Conservation (phyloP, 2,113 vertebrate genomes). For the Gambusia affinis region DNA sequence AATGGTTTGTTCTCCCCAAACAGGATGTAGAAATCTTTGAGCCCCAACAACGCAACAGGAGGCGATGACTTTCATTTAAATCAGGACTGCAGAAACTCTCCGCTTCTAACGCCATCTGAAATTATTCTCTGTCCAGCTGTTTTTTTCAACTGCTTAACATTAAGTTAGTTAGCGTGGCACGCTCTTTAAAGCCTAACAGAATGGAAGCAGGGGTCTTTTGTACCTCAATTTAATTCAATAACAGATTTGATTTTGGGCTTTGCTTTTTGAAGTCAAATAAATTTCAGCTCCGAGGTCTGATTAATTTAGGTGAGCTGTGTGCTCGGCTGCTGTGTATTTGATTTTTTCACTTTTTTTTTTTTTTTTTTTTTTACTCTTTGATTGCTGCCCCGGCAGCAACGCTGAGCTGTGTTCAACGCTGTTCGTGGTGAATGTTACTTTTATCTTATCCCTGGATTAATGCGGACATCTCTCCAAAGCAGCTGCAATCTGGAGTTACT, state of each 20-base stretch:
- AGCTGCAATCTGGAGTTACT: conserved; percentile 5
- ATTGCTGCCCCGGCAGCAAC: conserved; percentile 36
- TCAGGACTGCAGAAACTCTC: neutral
- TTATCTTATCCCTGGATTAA: conserved; percentile 24
- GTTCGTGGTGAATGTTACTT: conserved; percentile 16
- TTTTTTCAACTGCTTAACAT: conserved; percentile 17
- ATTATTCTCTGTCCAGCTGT: conserved; percentile 22
- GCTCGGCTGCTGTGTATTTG: conserved; percentile 8
- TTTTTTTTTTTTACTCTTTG: conserved; percentile 18
- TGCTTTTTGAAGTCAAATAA: conserved; percentile 45
- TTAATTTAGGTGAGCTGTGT: conserved; percentile 30
- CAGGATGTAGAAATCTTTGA: neutral
- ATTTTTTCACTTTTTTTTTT: neutral
- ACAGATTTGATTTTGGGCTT: conserved; percentile 36
- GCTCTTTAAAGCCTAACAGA: conserved; percentile 43
- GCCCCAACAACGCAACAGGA: neutral
- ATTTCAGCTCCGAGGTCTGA: conserved; percentile 49
- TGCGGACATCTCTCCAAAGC: conserved; percentile 1
- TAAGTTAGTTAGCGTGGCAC: conserved; percentile 2
- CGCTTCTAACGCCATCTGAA: conserved; percentile 27
- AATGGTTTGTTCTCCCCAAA: neutral
- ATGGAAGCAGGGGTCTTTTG: conserved; percentile 27
- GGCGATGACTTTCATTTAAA: conserved; percentile 20
- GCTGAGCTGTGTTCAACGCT: neutral
- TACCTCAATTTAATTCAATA: conserved; percentile 45